Evolutionary conservation across 2,797 vertebrate species (phyloP), one percentile per base, ranked within the genome.

Genomic region (Sebastes taczanowskii): DNA sequence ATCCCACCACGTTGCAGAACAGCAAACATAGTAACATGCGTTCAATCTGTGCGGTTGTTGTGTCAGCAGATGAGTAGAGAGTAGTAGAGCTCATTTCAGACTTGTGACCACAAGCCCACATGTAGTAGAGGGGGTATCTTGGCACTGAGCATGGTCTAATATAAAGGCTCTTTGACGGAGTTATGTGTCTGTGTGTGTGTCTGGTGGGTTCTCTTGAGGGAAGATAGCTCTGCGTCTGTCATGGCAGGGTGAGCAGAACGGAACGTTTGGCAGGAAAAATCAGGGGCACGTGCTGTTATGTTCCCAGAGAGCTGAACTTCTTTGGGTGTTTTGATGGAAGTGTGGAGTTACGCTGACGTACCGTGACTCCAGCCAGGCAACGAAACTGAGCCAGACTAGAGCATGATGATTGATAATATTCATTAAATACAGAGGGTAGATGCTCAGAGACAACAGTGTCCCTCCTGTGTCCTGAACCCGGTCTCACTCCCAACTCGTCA

Each of bases 231-330:
- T 22, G 29, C 4, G 11, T 63, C 65, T 79, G 29, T 77, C 66
- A 53, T 78, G 30, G 22, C 74, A 68, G 77, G 32, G 20, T 23
- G 61, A 82, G 62, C n/a, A 9, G 49, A 27, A 52, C 55, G 64
- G 74, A 84, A 67, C 46, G 7, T 80, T 75, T 75, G 74, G 56
- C 75, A 59, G 67, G 34, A 58, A 72, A 72, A 34, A 34, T 42
- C 34, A 6, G 68, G 38, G 60, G 32, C 76, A 78, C 38, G 29
- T 87, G 77, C 53, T 60, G 74, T 68, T 72, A 16, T 62, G 75
- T 82, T 81, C 55, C 66, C 61, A 32, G 27, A 68, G 46, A 68
- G 34, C 52, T 56, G n/a, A 77, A 22, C 58, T 70, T 63, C 68
- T 62, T 64, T 30, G 2, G 38, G 73, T 66, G 53, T 69, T 61